These are phyloP conservation scores for Heliconius cydno DNA, from an alignment of 2,888 invertebrate species.

Conservation along the genomic window DNA sequence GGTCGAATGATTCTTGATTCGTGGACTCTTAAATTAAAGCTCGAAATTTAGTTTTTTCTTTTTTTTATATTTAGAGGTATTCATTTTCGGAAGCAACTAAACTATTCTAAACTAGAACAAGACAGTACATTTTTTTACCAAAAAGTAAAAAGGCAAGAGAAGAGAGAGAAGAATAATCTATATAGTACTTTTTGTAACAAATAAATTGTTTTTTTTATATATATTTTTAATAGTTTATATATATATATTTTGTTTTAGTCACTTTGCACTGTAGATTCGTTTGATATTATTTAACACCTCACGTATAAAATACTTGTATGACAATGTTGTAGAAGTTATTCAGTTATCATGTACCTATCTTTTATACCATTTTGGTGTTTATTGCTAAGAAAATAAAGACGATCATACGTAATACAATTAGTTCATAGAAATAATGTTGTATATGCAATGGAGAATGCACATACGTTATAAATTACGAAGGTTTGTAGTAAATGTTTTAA, in stretches of 20 bases:
- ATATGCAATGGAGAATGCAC: slow-evolving; percentile 16
- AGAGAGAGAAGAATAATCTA: too few relatives aligned
- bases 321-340: slow-evolving; percentile 34
- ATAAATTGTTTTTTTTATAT: background rate
- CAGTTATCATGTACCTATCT: background rate
- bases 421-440: slow-evolving; percentile 4
- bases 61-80: too few relatives aligned
- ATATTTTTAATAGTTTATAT: background rate
- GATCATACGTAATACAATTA: background rate
- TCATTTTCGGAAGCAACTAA: too few relatives aligned
- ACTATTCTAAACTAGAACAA: too few relatives aligned
- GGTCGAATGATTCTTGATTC: background rate
- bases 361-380: slow-evolving; percentile 3
- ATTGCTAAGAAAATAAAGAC: background rate
- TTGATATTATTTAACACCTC: slow-evolving; percentile 38
- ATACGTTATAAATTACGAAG: background rate
- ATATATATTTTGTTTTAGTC: background rate
- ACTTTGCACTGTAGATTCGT: slow-evolving; percentile 10
- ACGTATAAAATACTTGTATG: slow-evolving; percentile 39
- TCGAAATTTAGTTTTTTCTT: background rate
- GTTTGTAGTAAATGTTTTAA: background rate
- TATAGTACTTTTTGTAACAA: too few relatives aligned
- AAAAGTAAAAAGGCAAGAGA: too few relatives aligned
- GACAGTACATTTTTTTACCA: too few relatives aligned
- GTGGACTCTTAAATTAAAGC: background rate